Percentiles rank a stretch among this genome's conserved stretches.
Conservation (phyloP, 2,113 vertebrate species). For the Amblyornis subalaris region DNA sequence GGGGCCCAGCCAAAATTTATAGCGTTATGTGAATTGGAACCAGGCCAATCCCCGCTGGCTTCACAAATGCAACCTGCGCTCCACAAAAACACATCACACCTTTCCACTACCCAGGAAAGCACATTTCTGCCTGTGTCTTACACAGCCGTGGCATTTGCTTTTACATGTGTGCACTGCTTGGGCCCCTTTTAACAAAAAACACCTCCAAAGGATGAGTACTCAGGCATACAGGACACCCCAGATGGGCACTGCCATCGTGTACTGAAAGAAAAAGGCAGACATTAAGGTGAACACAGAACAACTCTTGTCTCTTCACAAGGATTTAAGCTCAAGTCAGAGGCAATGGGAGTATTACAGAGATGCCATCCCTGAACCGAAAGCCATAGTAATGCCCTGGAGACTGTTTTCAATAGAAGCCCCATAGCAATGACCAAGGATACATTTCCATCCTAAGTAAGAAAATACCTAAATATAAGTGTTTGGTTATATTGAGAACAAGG, state of each 20-base stretch:
- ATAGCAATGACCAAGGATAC: fast-evolving
- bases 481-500: not conserved
- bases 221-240: not conserved
- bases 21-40: fast-evolving
- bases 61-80: not conserved
- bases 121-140: not conserved
- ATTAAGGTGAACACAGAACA: not conserved
- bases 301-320: not conserved
- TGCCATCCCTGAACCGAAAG: fast-evolving
- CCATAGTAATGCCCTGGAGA: not conserved
- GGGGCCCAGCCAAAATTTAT: not conserved
- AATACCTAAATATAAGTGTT: not conserved
- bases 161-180: fast-evolving
- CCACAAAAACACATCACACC: not conserved
- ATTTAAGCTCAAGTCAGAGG: not conserved
- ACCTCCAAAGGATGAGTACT: not conserved
- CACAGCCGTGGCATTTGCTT: not conserved
- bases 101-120: not conserved
- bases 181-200: not conserved
- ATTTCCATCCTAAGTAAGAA: not conserved
- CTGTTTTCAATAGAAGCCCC: not conserved
- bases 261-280: not conserved
- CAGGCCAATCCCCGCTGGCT: fast-evolving
- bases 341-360: not conserved
- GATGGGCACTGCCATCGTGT: fast-evolving